Percentiles rank a stretch among this genome's conserved stretches.
Conservation (phyloP, 2,797 vertebrate genomes). For the Hippoglossus hippoglossus region DNA sequence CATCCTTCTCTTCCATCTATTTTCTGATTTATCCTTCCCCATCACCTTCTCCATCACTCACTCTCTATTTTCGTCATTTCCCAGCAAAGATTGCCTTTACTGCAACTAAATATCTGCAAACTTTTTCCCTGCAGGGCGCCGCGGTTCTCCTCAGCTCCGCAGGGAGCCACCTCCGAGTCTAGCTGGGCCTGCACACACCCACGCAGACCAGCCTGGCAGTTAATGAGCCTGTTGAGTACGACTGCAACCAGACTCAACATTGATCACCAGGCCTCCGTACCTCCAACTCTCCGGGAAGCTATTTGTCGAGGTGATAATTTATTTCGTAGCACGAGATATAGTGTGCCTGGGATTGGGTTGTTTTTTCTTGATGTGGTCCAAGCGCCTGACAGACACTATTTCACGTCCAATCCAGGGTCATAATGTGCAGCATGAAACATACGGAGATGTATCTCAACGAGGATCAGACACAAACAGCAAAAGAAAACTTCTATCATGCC, state of each 20-base stretch:
- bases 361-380: constrained; percentile 53
- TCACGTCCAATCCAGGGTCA: constrained; percentile 56
- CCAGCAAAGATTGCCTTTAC: constrained; percentile 28
- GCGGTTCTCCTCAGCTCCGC: constrained; percentile 29
- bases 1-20: constrained; percentile 11
- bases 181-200: constrained; percentile 45
- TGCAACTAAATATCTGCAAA: constrained; percentile 47
- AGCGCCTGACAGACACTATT: constrained; percentile 53
- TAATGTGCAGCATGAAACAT: constrained; percentile 54
- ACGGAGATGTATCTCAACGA: constrained; percentile 51
- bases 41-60: constrained; percentile 26
- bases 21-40: constrained; percentile 39
- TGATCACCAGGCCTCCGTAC: constrained; percentile 72
- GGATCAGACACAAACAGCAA: constrained; percentile 41
- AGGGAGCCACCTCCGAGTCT: constrained; percentile 47
- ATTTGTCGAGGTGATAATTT: constrained; percentile 84
- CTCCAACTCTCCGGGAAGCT: constrained; percentile 69
- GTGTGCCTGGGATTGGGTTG: constrained; percentile 54
- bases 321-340: constrained; percentile 73
- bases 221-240: constrained; percentile 79
- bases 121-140: constrained; percentile 34
- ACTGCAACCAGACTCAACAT: constrained; percentile 71
- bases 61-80: constrained; percentile 31
- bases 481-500: constrained; percentile 57
- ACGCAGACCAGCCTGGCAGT: constrained; percentile 44